A percentile compares a stretch with the other conserved stretches of the same genome.
phyloP scores from a whole-genome alignment of 2,888 invertebrate species.

The Parnassius smintheus region DNA sequence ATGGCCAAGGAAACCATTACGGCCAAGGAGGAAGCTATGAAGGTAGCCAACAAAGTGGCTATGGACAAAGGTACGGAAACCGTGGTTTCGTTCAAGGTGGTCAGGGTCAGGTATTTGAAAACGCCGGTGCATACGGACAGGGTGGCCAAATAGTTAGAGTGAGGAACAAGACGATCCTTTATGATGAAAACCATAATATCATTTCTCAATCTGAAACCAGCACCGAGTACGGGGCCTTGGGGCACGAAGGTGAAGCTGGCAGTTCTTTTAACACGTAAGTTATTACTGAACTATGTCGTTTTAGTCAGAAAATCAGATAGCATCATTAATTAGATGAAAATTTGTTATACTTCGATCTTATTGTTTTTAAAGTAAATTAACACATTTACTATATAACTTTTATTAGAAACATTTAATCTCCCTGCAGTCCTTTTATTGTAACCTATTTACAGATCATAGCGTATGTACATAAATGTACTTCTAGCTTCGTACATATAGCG shows the following conservation, averaged over 20 bases:
- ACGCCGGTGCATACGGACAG: conserved; percentile 39
- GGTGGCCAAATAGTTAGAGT: conserved; percentile 52
- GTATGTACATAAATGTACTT: no score
- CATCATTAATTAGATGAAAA: no score
- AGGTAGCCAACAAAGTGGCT: conserved; percentile 36
- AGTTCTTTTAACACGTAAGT: conserved; percentile 72
- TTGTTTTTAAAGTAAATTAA: no score
- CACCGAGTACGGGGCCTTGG: conserved; percentile 71
- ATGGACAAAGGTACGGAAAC: conserved; percentile 33
- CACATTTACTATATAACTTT: no score
- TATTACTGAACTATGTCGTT: neutral
- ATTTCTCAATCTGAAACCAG: conserved; percentile 74
- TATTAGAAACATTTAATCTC: no score
- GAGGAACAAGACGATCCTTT: conserved; percentile 59
- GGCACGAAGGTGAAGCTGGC: conserved; percentile 70
- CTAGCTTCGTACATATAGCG: no score
- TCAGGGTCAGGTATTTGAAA: conserved; percentile 31
- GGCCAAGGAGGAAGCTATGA: conserved; percentile 30
- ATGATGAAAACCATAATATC: conserved; percentile 69
- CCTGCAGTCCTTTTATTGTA: no score
- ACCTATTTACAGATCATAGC: no score
- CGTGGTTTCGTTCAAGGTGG: conserved; percentile 24
- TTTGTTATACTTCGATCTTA: no score
- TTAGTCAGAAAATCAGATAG: no score
- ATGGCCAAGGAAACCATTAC: conserved; percentile 28